phyloP scores from a whole-genome alignment of 2,888 invertebrate genomes.

The Melanostoma mellinum region DNA sequence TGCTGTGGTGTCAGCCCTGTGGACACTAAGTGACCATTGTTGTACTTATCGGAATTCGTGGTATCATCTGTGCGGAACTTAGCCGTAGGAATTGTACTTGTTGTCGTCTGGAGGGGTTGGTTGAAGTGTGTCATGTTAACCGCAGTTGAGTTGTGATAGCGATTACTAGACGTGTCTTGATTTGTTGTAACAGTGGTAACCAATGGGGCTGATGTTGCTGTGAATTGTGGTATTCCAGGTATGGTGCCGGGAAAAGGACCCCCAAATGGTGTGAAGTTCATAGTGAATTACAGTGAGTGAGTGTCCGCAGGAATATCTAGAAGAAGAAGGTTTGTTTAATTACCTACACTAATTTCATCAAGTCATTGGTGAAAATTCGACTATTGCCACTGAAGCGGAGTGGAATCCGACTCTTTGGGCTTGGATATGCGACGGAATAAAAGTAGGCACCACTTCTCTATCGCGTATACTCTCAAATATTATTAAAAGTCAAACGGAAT shows the following conservation, averaged over 20 bases:
- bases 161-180: constrained; percentile 75
- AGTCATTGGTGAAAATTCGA: no score
- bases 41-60: constrained; percentile 83
- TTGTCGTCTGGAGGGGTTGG: constrained; percentile 81
- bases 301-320: constrained; percentile 59
- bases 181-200: constrained; percentile 84
- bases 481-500: no score
- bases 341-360: background rate
- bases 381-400: no score
- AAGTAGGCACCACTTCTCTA: no score
- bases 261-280: constrained; percentile 93
- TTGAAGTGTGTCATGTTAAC: constrained; percentile 83
- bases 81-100: constrained; percentile 83
- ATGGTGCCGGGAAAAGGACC: constrained; percentile 90
- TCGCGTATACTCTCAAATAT: no score
- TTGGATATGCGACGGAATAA: no score
- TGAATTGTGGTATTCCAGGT: constrained; percentile 92
- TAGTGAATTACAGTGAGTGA: constrained; percentile 79
- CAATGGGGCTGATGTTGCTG: constrained; percentile 82
- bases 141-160: constrained; percentile 78
- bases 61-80: constrained; percentile 85
- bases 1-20: constrained; percentile 75
- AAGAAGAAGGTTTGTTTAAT: constrained; percentile 61
- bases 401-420: no score
- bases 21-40: constrained; percentile 81